Evolutionary conservation across 2,113 vertebrate genomes (phyloP), one percentile per base, ranked within the genome.

Genomic region (Cynopterus brachyotis): DNA sequence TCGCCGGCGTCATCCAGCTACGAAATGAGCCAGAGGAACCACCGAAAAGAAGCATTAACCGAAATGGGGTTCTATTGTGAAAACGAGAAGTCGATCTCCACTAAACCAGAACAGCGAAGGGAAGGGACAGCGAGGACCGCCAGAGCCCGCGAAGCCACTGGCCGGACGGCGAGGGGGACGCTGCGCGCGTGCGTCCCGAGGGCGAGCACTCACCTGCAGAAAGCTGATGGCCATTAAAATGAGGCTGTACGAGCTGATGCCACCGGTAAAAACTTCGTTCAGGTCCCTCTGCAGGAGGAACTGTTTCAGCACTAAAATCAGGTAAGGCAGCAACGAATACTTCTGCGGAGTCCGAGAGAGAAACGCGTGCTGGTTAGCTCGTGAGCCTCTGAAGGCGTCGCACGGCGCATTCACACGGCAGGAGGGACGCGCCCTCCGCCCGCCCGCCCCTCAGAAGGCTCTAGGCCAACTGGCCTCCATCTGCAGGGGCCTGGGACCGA

Each of bases 181-280:
- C 50, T 16, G 13, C 2, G 57, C 4, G 9, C 11, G 9, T 9
- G 3, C 0, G 9, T 26, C 57, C 2, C 22, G 9, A 79, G 35
- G 32, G 55, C 15, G 1, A 16, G 83, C 97, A 80, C 99, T 94
- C 95, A 99, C 99, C 99, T 99, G 99, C 82, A 99, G 98, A 96
- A 99, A 99, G 98, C 99, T 99, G 97, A 99, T 99, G 91, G 99
- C 99, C 99, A 99, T 99, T 96, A 99, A 99, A 98, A 99, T 99
- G 45, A 99, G 99, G 98, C 99, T 99, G 98, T 99, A 99, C 69
- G 99, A 99, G 89, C 99, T 99, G 69, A 99, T 99, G 91, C 99
- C 99, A 72, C 99, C 99, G 2, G 99, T 99, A 97, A 99, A 99
- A 97, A 99, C 99, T 98, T 99, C 99, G 82, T 99, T 99, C 94